These are phyloP conservation scores for Jaculus jaculus DNA, from an alignment of 2,113 vertebrate species.

Conservation along the genomic window DNA sequence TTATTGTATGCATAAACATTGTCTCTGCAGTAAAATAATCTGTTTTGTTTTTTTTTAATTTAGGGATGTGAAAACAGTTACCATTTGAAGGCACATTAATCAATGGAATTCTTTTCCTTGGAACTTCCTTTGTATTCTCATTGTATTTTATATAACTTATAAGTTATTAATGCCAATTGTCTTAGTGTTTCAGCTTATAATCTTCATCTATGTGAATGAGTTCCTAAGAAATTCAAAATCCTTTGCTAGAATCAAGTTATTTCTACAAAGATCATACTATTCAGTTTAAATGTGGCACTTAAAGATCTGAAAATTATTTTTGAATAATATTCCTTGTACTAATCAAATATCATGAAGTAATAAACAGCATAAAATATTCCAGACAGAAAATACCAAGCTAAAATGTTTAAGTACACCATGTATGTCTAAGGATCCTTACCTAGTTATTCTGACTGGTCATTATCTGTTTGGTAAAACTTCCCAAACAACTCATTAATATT, in stretches of 20 bases:
- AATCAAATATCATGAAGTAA: slow-evolving; percentile 27
- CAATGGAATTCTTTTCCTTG: neutral
- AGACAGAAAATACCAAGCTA: slow-evolving; percentile 15
- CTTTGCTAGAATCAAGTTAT: neutral
- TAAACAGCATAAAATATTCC: slow-evolving; percentile 19
- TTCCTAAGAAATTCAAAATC: neutral
- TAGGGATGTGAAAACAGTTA: neutral
- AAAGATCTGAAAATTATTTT: neutral
- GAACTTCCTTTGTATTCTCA: neutral
- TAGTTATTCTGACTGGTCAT: slow-evolving; percentile 64
- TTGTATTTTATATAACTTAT: neutral
- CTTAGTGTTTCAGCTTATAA: slow-evolving; percentile 25
- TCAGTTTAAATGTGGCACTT: neutral
- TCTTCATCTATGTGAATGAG: neutral
- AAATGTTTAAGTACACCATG: neutral
- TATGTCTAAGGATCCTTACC: slow-evolving; percentile 58
- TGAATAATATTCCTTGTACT: neutral
- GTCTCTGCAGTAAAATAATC: neutral
- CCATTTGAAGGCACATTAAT: neutral
- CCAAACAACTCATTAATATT: slow-evolving; percentile 78
- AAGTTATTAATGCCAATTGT: neutral
- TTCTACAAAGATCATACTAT: neutral
- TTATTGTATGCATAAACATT: neutral
- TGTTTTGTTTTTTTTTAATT: neutral
- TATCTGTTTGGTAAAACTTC: slow-evolving; percentile 75